Evolutionary conservation across 2,888 invertebrate genomes (phyloP).

Genomic region (Yponomeuta malinellus): DNA sequence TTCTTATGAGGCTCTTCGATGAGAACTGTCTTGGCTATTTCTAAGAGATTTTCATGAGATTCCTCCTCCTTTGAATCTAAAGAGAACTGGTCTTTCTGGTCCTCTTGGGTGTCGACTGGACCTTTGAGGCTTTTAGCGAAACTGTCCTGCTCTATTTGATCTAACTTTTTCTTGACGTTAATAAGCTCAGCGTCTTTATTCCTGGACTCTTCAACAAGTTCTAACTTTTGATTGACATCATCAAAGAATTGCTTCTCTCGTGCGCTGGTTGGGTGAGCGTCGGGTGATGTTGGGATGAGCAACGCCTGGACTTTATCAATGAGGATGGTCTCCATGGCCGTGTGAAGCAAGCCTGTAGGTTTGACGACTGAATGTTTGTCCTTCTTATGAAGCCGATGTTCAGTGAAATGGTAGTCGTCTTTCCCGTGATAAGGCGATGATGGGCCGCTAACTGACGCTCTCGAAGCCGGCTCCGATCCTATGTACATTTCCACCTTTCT

Average conservation of each 20-base stretch:
- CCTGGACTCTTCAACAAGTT: conserved; percentile 47
- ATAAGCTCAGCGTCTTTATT: conserved; percentile 21
- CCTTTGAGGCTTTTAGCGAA: background rate
- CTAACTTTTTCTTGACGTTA: background rate
- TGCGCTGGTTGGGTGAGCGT: conserved; percentile 26
- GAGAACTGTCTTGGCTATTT: background rate
- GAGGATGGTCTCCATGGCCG: conserved; percentile 75
- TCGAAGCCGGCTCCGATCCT: conserved; percentile 63
- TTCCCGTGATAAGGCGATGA: conserved; percentile 32
- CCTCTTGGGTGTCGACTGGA: background rate
- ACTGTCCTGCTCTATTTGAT: background rate
- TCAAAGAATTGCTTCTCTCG: conserved; percentile 54
- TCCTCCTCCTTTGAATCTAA: background rate
- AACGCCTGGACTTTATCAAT: conserved; percentile 70
- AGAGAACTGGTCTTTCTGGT: background rate
- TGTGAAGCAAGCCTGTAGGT: conserved; percentile 60
- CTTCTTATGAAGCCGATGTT: conserved; percentile 34
- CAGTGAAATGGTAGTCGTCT: conserved; percentile 5
- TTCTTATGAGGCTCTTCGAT: background rate
- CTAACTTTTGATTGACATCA: conserved; percentile 56
- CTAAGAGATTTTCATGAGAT: background rate
- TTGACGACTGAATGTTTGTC: conserved; percentile 42
- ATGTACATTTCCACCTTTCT: conserved; percentile 64
- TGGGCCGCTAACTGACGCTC: conserved; percentile 54
- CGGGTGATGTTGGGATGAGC: conserved; percentile 56